Evolutionary conservation across 1,140 invertebrate genomes (phyloP).

Genomic region (Cyclargus thomasi): DNA sequence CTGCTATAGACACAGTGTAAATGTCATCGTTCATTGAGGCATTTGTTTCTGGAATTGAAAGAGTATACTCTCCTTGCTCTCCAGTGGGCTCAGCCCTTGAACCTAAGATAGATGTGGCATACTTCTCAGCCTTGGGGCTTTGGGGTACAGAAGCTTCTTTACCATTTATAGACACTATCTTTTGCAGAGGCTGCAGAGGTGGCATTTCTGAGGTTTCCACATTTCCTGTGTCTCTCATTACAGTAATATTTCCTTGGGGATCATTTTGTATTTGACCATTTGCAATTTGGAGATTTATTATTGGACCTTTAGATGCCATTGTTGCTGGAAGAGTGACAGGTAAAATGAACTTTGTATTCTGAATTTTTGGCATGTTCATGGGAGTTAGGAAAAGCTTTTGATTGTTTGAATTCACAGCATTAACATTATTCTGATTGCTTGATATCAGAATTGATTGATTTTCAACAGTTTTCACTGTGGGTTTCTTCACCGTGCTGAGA

Average conservation of each 20-base stretch:
- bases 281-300: conserved; percentile 72
- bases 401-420: conserved; percentile 56
- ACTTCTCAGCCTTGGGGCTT: conserved; percentile 58
- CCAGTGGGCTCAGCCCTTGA: conserved; percentile 69
- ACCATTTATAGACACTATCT: conserved; percentile 50
- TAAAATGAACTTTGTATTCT: conserved; percentile 66
- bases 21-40: conserved; percentile 70
- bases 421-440: conserved; percentile 58
- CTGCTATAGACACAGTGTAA: conserved; percentile 69
- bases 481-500: conserved; percentile 63
- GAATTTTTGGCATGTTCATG: conserved; percentile 68
- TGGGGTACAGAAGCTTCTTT: conserved; percentile 51
- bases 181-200: conserved; percentile 58
- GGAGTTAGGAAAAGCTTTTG: conserved; percentile 70
- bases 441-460: conserved; percentile 69
- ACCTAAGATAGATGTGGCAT: conserved; percentile 59
- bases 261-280: conserved; percentile 74
- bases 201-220: conserved; percentile 59
- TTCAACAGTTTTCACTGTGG: conserved; percentile 50
- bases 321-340: conserved; percentile 64
- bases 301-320: conserved; percentile 68
- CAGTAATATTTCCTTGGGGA: conserved; percentile 71
- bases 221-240: conserved; percentile 57
- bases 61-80: conserved; percentile 66
- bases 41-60: conserved; percentile 73